Evolutionary conservation across 2,797 vertebrate species (phyloP), one percentile per base, ranked within the genome.

Genomic region (Micrastur ruficollis): DNA sequence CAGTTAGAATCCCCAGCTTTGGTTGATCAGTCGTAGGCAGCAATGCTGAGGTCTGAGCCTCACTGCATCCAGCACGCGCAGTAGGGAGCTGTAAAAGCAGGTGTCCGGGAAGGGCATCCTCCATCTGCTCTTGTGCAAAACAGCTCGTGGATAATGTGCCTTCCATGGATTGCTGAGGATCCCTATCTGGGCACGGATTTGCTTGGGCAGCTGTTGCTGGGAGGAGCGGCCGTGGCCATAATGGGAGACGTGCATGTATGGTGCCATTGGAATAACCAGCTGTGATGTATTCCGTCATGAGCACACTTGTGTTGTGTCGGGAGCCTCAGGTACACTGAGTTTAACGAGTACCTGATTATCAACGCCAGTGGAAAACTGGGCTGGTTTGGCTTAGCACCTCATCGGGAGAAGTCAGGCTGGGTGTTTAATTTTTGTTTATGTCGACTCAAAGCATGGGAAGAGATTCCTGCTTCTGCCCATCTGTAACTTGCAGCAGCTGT

Each of bases 251-350:
- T 9, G 29, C 8, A 4, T 1, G 7, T 27, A 5, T 15, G 3
- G 46, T 2, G 5, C 36, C 14, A 4, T 6, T 20, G 14, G 63
- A 22, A 7, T 4, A 19, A 14, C 5, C 1, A 38, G 3, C 42
- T 9, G 19, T 1, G 3, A 6, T 1, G 58, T 23, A 6, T 32
- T 15, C 18, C 1, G 44, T 9, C 67, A 11, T 1, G 19, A 32
- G 61, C 4, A 6, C 47, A 1, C 49, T 25, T 2, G 22, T 6
- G 53, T 22, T 4, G 2, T 32, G 55, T 20, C 26, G 1, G 2
- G 22, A 74, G 44, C 46, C 50, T 17, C 36, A 5, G 29, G 56
- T 22, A 61, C 9, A 0, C 18, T 1, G 31, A 4, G 18, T 29
- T 67, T 55, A 32, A 32, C 36, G 16, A 34, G 21, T 1, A 14